phyloP scores from a whole-genome alignment of 2,797 vertebrate species.

The Amazona ochrocephala region DNA sequence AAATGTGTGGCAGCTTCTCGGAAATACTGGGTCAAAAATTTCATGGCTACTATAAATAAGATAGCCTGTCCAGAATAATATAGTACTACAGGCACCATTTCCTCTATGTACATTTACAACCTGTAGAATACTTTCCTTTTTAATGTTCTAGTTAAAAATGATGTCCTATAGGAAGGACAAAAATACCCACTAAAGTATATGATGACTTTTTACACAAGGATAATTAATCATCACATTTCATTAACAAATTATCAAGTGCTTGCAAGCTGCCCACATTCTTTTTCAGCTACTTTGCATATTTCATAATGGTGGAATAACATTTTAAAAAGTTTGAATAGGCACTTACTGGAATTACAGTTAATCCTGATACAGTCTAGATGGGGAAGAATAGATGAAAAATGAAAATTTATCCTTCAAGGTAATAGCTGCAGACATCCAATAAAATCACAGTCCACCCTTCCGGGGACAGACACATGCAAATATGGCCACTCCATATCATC shows the following conservation, averaged over 20 bases:
- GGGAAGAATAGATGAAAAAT: conserved; percentile 99
- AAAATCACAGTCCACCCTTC: conserved; percentile 99
- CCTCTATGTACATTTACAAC: neutral
- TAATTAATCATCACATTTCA: conserved; percentile 69
- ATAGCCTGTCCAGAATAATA: neutral
- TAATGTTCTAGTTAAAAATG: neutral
- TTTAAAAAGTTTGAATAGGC: conserved; percentile 93
- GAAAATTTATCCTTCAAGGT: conserved; percentile 99
- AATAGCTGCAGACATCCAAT: conserved; percentile 99
- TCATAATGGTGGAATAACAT: conserved; percentile 80
- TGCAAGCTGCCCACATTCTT: conserved; percentile 54
- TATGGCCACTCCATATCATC: conserved; percentile 81
- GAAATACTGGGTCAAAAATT: neutral
- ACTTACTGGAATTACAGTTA: conserved; percentile 99
- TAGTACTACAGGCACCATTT: neutral
- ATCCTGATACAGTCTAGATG: conserved; percentile 99
- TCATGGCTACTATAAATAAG: neutral
- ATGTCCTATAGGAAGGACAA: neutral
- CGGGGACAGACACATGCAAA: conserved; percentile 99
- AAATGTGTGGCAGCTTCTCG: neutral
- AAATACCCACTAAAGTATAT: neutral
- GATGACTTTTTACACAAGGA: conserved; percentile 80
- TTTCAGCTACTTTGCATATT: conserved; percentile 75
- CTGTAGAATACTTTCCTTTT: neutral
- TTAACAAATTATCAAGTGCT: conserved; percentile 62